Evolutionary conservation across 2,888 invertebrate genomes (phyloP).

Genomic region (Conus canariensis): DNA sequence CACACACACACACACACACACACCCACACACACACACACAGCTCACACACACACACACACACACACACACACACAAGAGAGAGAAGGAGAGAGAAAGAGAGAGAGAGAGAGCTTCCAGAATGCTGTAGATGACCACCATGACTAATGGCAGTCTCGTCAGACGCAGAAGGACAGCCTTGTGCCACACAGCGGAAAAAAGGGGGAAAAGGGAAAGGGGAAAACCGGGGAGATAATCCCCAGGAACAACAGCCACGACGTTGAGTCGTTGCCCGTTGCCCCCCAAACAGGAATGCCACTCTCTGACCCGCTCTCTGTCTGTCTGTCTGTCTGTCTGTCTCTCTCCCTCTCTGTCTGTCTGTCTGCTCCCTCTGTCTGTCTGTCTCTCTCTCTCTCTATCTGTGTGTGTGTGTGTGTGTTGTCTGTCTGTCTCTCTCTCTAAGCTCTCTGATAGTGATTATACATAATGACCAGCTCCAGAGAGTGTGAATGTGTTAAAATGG

Average conservation of each 20-base stretch:
- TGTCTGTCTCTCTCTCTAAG: no score
- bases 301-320: background rate
- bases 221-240: background rate
- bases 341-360: background rate
- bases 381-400: background rate
- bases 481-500: no score
- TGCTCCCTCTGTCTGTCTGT: background rate
- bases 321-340: background rate
- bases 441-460: background rate
- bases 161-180: no score
- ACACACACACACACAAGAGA: background rate
- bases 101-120: no score
- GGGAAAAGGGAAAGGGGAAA: background rate
- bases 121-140: no score
- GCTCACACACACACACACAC: no score
- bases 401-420: background rate
- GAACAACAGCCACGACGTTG: no score
- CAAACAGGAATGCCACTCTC: background rate
- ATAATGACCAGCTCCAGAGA: no score
- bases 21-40: no score
- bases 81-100: background rate
- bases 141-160: no score
- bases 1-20: slow-evolving; percentile 6
- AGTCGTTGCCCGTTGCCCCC: no score
- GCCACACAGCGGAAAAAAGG: background rate